Evolutionary conservation across 2,888 invertebrate genomes (phyloP).

Genomic region (Notodonta dromedarius): DNA sequence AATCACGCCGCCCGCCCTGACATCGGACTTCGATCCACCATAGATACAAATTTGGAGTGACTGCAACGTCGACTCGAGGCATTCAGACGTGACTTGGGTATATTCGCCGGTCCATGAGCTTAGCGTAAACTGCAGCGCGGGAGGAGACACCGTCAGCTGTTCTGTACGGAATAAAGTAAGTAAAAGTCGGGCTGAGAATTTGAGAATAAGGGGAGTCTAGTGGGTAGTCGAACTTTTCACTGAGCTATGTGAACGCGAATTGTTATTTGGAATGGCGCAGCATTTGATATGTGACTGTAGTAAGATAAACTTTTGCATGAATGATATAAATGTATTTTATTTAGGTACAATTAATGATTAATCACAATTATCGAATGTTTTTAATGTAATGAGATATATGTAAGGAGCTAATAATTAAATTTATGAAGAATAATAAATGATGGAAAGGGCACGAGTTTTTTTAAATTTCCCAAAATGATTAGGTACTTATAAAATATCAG

Average conservation of each 20-base stretch:
- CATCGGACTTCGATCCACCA: not conserved
- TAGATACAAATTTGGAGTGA: constrained; percentile 6
- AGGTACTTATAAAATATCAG: no score
- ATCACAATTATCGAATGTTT: no score
- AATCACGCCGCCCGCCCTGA: constrained; percentile 3
- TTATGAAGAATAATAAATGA: no score
- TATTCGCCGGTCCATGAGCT: constrained; percentile 4
- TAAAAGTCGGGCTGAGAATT: constrained; percentile 6
- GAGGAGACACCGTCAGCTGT: constrained; percentile 5
- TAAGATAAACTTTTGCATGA: not conserved
- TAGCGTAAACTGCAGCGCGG: constrained; percentile 1
- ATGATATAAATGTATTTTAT: no score
- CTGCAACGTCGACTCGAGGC: constrained; percentile 4
- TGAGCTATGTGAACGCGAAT: not conserved
- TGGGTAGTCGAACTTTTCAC: constrained; percentile 2
- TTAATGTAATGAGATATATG: no score
- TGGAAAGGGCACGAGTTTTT: no score
- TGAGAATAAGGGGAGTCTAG: not conserved
- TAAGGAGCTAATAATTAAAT: no score
- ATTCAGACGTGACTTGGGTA: constrained; percentile 6
- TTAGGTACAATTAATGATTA: no score
- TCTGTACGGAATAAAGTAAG: constrained; percentile 2
- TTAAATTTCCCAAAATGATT: no score
- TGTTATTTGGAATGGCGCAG: not conserved
- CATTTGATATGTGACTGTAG: not conserved